These are phyloP conservation scores for Pentalonia nigronervosa DNA, from an alignment of 1,140 invertebrate species.

Conservation along the genomic window DNA sequence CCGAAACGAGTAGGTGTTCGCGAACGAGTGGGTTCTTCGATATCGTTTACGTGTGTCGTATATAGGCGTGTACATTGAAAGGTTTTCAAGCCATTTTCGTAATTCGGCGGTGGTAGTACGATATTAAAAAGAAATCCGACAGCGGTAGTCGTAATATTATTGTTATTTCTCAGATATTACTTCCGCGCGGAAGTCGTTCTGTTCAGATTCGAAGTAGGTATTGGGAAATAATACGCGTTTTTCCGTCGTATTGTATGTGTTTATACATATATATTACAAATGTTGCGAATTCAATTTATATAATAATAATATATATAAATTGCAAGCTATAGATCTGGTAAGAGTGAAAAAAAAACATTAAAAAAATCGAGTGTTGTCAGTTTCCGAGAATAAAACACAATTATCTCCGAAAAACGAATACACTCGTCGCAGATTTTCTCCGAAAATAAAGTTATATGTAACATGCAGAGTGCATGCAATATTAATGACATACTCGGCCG, in stretches of 20 bases:
- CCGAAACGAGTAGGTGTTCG: not conserved
- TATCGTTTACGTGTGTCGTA: not conserved
- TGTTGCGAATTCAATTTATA: not conserved
- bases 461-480: not conserved
- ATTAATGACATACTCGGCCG: not conserved
- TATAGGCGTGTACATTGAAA: not conserved
- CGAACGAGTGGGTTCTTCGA: not conserved
- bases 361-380: not conserved
- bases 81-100: not conserved
- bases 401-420: not conserved
- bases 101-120: not conserved
- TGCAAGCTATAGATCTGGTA: not conserved
- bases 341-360: not conserved
- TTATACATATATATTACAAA: not conserved
- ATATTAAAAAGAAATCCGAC: not conserved
- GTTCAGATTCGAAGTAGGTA: not conserved
- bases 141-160: not conserved
- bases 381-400: not conserved
- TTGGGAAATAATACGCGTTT: not conserved
- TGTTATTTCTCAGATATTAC: not conserved
- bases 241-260: not conserved
- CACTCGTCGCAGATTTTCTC: not conserved
- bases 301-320: not conserved
- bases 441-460: not conserved
- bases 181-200: constrained; percentile 13